Evolutionary conservation across 2,797 vertebrate genomes (phyloP), one percentile per base, ranked within the genome.

Genomic region (Xenentodon cancila): DNA sequence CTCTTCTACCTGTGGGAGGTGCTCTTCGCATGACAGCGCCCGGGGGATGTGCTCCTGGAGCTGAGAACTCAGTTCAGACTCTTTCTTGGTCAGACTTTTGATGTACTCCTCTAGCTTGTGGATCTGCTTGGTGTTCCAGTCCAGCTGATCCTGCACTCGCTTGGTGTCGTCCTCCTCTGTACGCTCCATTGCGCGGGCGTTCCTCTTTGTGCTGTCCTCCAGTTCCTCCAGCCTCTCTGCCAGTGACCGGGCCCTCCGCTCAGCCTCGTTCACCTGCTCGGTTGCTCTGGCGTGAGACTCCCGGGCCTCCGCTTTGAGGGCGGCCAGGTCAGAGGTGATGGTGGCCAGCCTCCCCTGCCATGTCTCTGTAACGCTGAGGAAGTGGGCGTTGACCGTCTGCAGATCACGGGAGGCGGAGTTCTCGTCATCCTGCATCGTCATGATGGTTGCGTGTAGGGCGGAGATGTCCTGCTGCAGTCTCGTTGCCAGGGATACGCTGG

Each of bases 151-250:
- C 81, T 93, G 91, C 1, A 92, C 63, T 9, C 79, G 82, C 53
- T 76, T 78, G 40, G 94, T 73, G 51, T 98, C 97, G 0, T 96
- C 94, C 2, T 94, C 94, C 82, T 99, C 97, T 0, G 96, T 94
- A 34, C 85, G 94, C 84, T 95, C 95, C 63, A 99, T 64, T 0
- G 92, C 95, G 12, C 90, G 93, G 18, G 94, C 88, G 50, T 99
- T 99, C 85, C 94, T 93, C 66, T 81, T 77, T 0, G 96, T 97
- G 87, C 96, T 95, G 61, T 94, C 95, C 91, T 97, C 95, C 16
- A 97, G 80, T 83, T 98, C 97, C 84, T 91, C 93, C 64, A 98
- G 70, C 63, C 80, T 93, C 80, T 95, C 90, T 0, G 81, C 82
- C 73, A 98, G 92, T 1, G 62, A 30, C 75, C 92, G 94, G 64